phyloP scores from a whole-genome alignment of 2,888 invertebrate genomes.

The Drepanosiphum platanoidis region DNA sequence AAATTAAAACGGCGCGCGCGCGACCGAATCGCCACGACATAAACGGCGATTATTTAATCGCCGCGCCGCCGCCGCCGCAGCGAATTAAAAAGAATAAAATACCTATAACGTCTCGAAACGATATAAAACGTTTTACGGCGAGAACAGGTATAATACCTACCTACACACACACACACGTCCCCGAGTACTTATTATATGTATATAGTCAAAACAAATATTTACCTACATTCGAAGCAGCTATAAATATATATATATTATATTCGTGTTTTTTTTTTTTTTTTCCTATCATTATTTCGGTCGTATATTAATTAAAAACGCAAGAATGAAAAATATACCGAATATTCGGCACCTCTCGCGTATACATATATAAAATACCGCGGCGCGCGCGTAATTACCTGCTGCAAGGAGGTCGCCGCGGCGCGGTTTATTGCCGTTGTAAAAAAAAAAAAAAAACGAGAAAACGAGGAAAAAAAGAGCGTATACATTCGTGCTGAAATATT shows the following conservation, averaged over 20 bases:
- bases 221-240: neutral
- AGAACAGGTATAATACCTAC: too few relatives aligned
- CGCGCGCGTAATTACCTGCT: neutral
- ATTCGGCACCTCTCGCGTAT: neutral
- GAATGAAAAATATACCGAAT: neutral
- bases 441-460: too few relatives aligned
- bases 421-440: neutral
- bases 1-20: neutral
- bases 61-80: neutral
- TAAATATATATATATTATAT: too few relatives aligned
- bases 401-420: neutral
- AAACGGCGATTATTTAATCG: neutral
- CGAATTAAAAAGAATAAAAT: neutral
- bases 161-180: too few relatives aligned
- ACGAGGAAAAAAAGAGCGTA: neutral
- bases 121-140: neutral
- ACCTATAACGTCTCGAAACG: neutral
- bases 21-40: neutral
- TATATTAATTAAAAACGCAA: neutral
- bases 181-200: neutral
- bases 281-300: neutral
- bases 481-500: constrained; percentile 43
- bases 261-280: neutral
- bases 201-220: neutral
- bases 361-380: neutral